phyloP scores from a whole-genome alignment of 2,888 invertebrate genomes.

The Lepidochrysops patricia region DNA sequence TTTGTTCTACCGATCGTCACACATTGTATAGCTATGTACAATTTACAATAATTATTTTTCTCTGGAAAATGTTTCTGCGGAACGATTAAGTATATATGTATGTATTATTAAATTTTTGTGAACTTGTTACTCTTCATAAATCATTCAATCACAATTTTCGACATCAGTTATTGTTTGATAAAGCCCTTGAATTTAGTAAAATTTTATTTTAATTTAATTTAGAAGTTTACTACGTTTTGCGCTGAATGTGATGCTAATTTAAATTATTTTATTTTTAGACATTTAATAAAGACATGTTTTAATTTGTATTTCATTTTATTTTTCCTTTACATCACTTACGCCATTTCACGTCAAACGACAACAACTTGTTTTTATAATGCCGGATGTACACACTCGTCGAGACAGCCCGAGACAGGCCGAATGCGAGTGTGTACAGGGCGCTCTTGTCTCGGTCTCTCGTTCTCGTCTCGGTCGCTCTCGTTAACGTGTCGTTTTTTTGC shows the following conservation, averaged over 20 bases:
- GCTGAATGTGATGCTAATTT: slow-evolving; percentile 12
- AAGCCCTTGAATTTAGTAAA: neutral
- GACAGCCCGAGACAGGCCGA: too few relatives aligned
- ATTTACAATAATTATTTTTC: too few relatives aligned
- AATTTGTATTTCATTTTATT: slow-evolving; percentile 7
- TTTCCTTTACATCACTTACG: neutral
- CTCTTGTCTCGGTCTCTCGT: too few relatives aligned
- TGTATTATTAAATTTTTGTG: neutral
- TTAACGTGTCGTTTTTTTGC: too few relatives aligned
- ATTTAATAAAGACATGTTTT: slow-evolving; percentile 13
- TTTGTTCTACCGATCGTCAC: too few relatives aligned
- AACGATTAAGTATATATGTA: neutral
- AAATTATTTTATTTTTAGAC: slow-evolving; percentile 13
- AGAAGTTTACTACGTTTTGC: slow-evolving; percentile 1
- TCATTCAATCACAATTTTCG: neutral
- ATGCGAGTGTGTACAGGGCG: too few relatives aligned
- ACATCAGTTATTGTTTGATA: neutral
- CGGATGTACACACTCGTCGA: too few relatives aligned
- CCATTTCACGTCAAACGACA: neutral
- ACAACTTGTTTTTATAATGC: too few relatives aligned
- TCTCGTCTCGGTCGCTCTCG: too few relatives aligned
- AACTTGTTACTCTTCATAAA: neutral
- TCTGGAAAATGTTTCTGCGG: neutral
- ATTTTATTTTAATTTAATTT: neutral
- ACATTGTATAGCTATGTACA: too few relatives aligned